Evolutionary conservation across 1,140 invertebrate species (phyloP), one percentile per base, ranked within the genome.

Genomic region (Mesaphorura yosii): DNA sequence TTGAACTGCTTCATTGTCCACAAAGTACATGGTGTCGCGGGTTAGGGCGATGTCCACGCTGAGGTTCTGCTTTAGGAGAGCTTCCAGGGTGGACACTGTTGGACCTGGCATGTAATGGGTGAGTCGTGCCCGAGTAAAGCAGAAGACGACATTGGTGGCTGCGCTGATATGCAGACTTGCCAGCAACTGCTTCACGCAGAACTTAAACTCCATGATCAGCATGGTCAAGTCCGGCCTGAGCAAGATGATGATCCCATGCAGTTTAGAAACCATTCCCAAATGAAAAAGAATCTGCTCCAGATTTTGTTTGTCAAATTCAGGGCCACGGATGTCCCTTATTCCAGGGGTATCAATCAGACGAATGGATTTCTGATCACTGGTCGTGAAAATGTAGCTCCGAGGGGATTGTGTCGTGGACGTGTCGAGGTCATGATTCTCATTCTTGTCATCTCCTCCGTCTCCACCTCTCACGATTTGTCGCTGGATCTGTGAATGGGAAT

Each of bases 261-360:
- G 17, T 27, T 62, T 34, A 17, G 53, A 46, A 25, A 47, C 59
- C 17, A 41, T 7, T 15, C 25, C 7, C 2, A 65, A 25, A 20
- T 38, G 51, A n/a, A 29, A 29, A 2, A 65, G 42, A 40, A 67
- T 66, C 3, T 38, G 31, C 23, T 58, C 37, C 22, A 66, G 54
- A 52, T 66, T 66, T 47, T 37, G 41, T 14, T 62, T 57, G 27
- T 66, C 65, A 23, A 62, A 38, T 5, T 64, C 53, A 1, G 50
- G 19, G 20, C 65, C 66, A n/a, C 57, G 49, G 3, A 55, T 49
- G 41, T 66, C 65, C 3, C 62, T 64, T 28, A 66, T 62, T 37
- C 65, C 65, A 1, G 65, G 65, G 17, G 64, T 64, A 47, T 66
- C 65, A 40, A 66, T 66, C 7, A 66, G 23, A n/a, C 48, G 41